Conservation (phyloP, 2,888 invertebrate genomes). For the Trichopria drosophilae region DNA sequence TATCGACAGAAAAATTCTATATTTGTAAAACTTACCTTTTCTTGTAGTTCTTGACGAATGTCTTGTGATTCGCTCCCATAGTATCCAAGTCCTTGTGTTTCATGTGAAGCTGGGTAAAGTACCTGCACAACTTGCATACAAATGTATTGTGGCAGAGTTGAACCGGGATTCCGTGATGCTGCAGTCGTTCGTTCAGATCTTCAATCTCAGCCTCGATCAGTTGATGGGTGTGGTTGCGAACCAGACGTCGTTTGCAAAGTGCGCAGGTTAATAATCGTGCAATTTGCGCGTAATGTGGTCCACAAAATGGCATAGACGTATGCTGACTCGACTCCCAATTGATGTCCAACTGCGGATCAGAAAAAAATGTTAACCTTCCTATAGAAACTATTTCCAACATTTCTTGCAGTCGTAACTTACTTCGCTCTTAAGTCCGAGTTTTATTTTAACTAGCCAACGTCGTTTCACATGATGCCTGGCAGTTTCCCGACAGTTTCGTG, state of each 20-base stretch:
- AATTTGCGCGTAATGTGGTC: slow-evolving; percentile 70
- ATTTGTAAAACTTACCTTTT: slow-evolving; percentile 63
- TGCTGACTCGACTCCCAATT: slow-evolving; percentile 58
- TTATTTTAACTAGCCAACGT: slow-evolving; percentile 57
- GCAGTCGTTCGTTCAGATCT: slow-evolving; percentile 61
- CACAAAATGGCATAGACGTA: slow-evolving; percentile 59
- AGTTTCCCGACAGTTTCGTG: slow-evolving; percentile 52
- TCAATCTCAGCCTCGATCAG: slow-evolving; percentile 62
- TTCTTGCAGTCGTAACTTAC: slow-evolving; percentile 33
- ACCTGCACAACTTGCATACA: slow-evolving; percentile 80
- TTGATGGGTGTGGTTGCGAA: slow-evolving; percentile 76
- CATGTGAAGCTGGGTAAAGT: slow-evolving; percentile 73
- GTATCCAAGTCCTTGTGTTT: slow-evolving; percentile 61
- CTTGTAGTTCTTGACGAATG: slow-evolving; percentile 66
- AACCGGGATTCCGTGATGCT: slow-evolving; percentile 70
- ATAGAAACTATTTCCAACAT: no score
- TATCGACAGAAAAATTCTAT: no score
- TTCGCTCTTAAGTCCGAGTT: slow-evolving; percentile 50
- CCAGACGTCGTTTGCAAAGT: slow-evolving; percentile 74
- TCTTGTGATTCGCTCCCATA: slow-evolving; percentile 59
- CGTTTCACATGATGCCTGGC: slow-evolving; percentile 57
- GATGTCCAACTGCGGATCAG: slow-evolving; percentile 52
- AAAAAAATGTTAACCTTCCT: slow-evolving; percentile 9
- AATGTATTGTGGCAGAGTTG: slow-evolving; percentile 70
- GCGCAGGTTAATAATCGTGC: slow-evolving; percentile 76